Evolutionary conservation across 2,888 invertebrate genomes (phyloP).

Genomic region (Drymonia ruficornis): DNA sequence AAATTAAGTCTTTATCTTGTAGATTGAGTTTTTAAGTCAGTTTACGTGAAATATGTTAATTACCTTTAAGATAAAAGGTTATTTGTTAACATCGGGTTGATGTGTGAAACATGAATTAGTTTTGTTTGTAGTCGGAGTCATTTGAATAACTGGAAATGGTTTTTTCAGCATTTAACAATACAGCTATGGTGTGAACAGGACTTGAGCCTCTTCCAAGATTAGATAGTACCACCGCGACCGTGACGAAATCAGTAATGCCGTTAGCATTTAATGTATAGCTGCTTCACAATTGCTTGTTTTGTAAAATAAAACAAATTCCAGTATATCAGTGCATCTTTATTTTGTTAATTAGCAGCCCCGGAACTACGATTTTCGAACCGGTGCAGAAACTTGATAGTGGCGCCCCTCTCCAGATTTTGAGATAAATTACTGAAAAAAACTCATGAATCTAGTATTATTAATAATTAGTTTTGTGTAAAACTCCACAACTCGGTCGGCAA

Average conservation of each 20-base stretch:
- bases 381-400: no score
- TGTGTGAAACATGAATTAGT: slow-evolving; percentile 41
- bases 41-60: slow-evolving; percentile 64
- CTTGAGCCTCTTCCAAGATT: not conserved
- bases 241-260: slow-evolving; percentile 1
- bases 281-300: slow-evolving; percentile 54
- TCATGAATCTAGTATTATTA: no score
- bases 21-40: slow-evolving; percentile 55
- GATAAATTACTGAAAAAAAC: no score
- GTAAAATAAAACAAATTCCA: slow-evolving; percentile 75
- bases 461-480: no score
- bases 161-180: slow-evolving; percentile 33
- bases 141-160: slow-evolving; percentile 42
- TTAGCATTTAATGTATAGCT: slow-evolving; percentile 44
- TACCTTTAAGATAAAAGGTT: slow-evolving; percentile 72
- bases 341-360: no score
- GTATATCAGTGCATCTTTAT: slow-evolving; percentile 32
- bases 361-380: no score
- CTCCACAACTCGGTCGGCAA: not conserved
- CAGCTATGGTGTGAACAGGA: slow-evolving; percentile 15
- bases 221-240: not conserved
- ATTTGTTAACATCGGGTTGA: slow-evolving; percentile 51
- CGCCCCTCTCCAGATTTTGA: no score
- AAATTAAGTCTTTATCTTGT: slow-evolving; percentile 57
- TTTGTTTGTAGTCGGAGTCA: slow-evolving; percentile 43